phyloP scores from a whole-genome alignment of 2,797 vertebrate species.

The Apogon hyalosoma region DNA sequence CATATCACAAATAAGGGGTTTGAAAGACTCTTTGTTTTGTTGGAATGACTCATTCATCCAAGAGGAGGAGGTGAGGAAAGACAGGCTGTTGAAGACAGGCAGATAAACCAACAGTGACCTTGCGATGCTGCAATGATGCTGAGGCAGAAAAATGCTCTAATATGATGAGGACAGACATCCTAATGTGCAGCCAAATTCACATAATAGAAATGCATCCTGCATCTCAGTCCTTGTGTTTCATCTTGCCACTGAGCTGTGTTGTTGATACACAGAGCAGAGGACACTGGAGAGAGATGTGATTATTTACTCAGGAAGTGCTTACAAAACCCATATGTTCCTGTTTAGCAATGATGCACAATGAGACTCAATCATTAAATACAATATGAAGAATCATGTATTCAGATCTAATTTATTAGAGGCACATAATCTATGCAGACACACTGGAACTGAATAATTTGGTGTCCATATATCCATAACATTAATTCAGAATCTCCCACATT shows the following conservation, averaged over 20 bases:
- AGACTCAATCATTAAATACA: slow-evolving; percentile 2
- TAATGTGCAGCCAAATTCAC: not conserved
- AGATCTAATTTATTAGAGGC: slow-evolving; percentile 1
- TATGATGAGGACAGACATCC: not conserved
- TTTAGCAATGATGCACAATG: slow-evolving; percentile 1
- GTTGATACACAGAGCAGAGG: not conserved
- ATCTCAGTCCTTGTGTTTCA: slow-evolving; percentile 12
- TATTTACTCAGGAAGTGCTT: slow-evolving; percentile 1
- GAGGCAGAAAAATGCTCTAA: slow-evolving; percentile 2
- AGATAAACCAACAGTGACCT: slow-evolving; percentile 21
- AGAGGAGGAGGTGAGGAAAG: slow-evolving; percentile 33
- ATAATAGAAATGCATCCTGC: slow-evolving; percentile 11
- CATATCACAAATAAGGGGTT: slow-evolving; percentile 32
- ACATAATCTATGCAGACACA: not conserved
- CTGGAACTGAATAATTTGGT: not conserved
- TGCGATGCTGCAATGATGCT: slow-evolving; percentile 13
- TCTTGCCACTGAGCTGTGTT: not conserved
- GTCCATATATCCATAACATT: too few species aligned
- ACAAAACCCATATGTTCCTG: not conserved
- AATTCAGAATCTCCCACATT: not conserved
- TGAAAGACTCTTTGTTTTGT: slow-evolving; percentile 33
- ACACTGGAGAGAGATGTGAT: not conserved
- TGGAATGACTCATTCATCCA: slow-evolving; percentile 47
- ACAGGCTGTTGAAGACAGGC: slow-evolving; percentile 30
- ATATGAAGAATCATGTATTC: not conserved